These are phyloP conservation scores for Capromys pilorides DNA, from an alignment of 2,797 vertebrate species.

Conservation along the genomic window DNA sequence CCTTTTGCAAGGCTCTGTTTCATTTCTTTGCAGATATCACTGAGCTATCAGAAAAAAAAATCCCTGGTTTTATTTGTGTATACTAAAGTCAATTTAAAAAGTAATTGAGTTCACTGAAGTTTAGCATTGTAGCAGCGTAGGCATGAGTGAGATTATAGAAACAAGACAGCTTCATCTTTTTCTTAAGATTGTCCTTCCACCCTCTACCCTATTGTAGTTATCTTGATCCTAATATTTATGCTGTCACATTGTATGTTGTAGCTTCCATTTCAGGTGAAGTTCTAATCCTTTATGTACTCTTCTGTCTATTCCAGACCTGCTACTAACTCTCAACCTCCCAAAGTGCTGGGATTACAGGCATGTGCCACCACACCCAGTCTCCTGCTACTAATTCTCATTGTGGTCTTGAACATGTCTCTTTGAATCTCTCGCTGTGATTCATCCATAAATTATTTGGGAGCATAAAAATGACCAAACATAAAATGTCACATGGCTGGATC, in stretches of 20 bases:
- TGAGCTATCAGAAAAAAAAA: neutral
- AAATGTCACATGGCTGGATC: neutral
- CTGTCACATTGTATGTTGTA: neutral
- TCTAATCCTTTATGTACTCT: neutral
- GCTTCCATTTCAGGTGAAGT: neutral
- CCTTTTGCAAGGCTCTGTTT: neutral
- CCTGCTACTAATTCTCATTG: neutral
- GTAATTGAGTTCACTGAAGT: neutral
- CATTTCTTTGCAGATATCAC: neutral
- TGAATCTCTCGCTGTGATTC: neutral
- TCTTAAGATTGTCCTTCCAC: neutral
- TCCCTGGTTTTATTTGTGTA: neutral
- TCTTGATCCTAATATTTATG: neutral
- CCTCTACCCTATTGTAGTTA: neutral
- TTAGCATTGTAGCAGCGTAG: neutral
- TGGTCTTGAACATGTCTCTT: neutral
- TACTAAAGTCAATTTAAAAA: slow-evolving; percentile 17
- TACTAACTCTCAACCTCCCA: neutral
- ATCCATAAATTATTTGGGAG: neutral
- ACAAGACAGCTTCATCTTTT: neutral
- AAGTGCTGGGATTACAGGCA: too few relatives aligned
- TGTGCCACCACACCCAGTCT: too few relatives aligned
- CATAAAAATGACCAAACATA: neutral
- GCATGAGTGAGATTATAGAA: neutral
- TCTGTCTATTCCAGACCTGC: neutral